Conservation (phyloP, 53 echinoderm and acorn worm genomes). For the Mesocentrotus franciscanus region DNA sequence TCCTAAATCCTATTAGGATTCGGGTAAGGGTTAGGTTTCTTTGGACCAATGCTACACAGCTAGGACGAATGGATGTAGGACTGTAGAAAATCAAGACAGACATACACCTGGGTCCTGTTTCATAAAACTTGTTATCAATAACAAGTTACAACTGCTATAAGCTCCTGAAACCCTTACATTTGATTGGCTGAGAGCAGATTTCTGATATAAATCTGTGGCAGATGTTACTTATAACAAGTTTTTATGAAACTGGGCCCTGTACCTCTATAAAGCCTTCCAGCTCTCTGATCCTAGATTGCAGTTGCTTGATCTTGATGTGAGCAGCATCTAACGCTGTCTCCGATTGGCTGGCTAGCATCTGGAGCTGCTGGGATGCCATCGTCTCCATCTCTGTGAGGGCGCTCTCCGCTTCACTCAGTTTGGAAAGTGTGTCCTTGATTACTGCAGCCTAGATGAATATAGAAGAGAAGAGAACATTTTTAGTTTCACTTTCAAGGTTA, state of each 20-base stretch:
- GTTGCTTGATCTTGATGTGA: constrained; percentile 75
- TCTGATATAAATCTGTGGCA: too few relatives aligned
- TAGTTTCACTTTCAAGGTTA: background rate
- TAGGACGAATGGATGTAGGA: too few relatives aligned
- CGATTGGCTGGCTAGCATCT: constrained; percentile 80
- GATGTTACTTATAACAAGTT: too few relatives aligned
- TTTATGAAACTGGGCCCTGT: background rate
- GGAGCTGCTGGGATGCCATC: constrained; percentile 82
- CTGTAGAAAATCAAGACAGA: background rate
- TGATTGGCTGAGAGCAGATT: too few relatives aligned
- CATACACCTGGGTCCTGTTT: too few relatives aligned
- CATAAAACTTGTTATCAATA: too few relatives aligned
- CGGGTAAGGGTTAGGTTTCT: too few relatives aligned
- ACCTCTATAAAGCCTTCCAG: constrained; percentile 81
- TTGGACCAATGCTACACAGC: too few relatives aligned
- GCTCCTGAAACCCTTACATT: too few relatives aligned
- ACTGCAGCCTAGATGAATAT: constrained; percentile 60
- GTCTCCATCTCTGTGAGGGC: constrained; percentile 80
- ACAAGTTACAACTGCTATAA: too few relatives aligned
- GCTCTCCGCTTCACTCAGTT: constrained; percentile 82
- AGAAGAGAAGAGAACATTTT: background rate
- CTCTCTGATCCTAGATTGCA: constrained; percentile 65
- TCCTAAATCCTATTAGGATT: background rate
- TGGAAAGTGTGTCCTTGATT: constrained; percentile 67
- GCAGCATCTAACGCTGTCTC: constrained; percentile 82